Percentiles rank a stretch among this genome's conserved stretches.
These are phyloP conservation scores for Tipula unca DNA, from an alignment of 2,888 invertebrate species.

Conservation along the genomic window DNA sequence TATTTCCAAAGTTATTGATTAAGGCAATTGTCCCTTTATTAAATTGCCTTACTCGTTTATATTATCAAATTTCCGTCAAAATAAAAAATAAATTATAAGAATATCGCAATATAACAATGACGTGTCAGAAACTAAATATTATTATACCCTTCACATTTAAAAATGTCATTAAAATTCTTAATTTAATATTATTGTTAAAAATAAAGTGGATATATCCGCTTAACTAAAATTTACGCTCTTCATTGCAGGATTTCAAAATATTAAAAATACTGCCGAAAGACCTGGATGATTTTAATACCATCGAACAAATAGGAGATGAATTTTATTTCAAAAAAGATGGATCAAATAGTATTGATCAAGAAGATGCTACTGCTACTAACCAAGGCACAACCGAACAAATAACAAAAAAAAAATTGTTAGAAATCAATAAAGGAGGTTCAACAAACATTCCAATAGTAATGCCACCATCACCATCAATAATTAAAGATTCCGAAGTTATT, in stretches of 20 bases:
- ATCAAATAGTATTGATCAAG: not conserved
- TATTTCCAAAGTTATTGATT: not conserved
- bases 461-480: not conserved
- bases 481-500: not conserved
- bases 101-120: not conserved
- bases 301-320: conserved; percentile 30
- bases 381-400: not conserved
- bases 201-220: not conserved
- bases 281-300: conserved; percentile 29
- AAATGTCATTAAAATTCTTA: not conserved
- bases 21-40: not conserved
- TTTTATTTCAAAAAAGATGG: conserved; percentile 30
- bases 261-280: conserved; percentile 31
- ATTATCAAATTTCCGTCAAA: not conserved
- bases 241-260: conserved; percentile 29
- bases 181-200: not conserved
- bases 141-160: not conserved
- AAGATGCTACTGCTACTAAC: not conserved
- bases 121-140: not conserved
- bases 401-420: not conserved
- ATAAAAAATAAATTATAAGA: not conserved
- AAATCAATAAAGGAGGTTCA: not conserved
- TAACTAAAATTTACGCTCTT: not conserved
- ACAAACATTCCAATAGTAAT: not conserved
- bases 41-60: not conserved